phyloP scores from a whole-genome alignment of 2,113 vertebrate species.

The Plectropomus leopardus region DNA sequence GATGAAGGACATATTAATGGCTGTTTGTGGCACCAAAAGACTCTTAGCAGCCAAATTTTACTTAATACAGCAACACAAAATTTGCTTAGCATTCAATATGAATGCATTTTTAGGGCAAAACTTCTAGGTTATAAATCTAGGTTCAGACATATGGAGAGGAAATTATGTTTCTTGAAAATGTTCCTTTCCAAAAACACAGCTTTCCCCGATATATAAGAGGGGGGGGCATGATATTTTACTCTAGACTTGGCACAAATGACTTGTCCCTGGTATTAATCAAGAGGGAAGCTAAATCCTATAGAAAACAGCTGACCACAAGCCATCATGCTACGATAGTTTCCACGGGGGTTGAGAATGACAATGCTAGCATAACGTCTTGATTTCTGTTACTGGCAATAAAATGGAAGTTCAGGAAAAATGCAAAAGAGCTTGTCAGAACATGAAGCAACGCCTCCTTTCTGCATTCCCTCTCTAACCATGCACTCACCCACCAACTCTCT shows the following conservation, averaged over 20 bases:
- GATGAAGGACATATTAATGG: neutral
- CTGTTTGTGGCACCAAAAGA: neutral
- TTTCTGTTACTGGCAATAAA: constrained; percentile 26
- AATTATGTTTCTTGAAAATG: neutral
- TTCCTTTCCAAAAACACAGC: too few species aligned
- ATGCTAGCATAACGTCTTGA: constrained; percentile 3
- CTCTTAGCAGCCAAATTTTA: neutral
- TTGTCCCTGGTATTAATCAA: neutral
- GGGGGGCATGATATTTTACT: neutral
- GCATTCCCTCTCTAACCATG: constrained; percentile 30
- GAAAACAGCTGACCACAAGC: constrained; percentile 9
- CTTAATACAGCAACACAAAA: neutral
- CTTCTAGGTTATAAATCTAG: neutral
- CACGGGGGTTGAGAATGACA: constrained; percentile 26
- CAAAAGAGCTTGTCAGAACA: constrained; percentile 57
- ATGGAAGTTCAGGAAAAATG: constrained; percentile 21
- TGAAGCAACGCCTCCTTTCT: constrained; percentile 38
- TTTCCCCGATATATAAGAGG: neutral
- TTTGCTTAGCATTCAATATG: neutral
- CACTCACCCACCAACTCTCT: constrained; percentile 14
- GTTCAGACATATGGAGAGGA: neutral
- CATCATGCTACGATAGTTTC: neutral
- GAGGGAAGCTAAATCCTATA: neutral
- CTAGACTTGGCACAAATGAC: neutral
- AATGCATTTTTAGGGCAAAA: neutral